These are phyloP conservation scores for Notamacropus eugenii DNA, from an alignment of 2,797 vertebrate species.

Conservation along the genomic window DNA sequence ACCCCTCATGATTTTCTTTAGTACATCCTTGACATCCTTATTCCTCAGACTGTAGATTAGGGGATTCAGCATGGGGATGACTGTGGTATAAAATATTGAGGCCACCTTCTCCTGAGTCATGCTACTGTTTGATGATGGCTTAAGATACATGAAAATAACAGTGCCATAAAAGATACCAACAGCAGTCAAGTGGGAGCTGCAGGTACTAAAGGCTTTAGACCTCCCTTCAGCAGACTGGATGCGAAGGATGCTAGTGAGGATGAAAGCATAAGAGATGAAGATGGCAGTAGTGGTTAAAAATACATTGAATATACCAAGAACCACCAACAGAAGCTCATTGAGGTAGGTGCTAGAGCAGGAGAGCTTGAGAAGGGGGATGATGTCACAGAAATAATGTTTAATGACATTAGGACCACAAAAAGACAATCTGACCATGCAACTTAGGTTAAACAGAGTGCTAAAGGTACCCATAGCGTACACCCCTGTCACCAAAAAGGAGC, in stretches of 20 bases:
- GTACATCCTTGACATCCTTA: conserved; percentile 73
- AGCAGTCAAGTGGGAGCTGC: conserved; percentile 77
- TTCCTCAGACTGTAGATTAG: conserved; percentile 78
- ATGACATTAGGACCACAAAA: conserved; percentile 72
- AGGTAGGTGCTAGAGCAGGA: conserved; percentile 59
- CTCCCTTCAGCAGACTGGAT: conserved; percentile 66
- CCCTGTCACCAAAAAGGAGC: conserved; percentile 31
- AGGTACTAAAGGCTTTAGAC: conserved; percentile 78
- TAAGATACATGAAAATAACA: conserved; percentile 75
- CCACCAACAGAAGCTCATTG: conserved; percentile 62
- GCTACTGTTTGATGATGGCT: conserved; percentile 62
- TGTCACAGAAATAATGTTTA: conserved; percentile 77
- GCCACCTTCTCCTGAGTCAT: conserved; percentile 72
- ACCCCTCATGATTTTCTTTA: conserved; percentile 35
- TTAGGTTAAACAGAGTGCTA: conserved; percentile 57
- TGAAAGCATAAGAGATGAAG: conserved; percentile 74
- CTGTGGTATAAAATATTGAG: conserved; percentile 75
- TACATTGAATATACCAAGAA: conserved; percentile 58
- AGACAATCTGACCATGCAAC: conserved; percentile 51
- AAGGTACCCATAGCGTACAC: conserved; percentile 53
- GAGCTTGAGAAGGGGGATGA: conserved; percentile 66
- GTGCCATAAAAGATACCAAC: conserved; percentile 77
- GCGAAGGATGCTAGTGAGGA: conserved; percentile 65
- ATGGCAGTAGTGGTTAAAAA: conserved; percentile 64
- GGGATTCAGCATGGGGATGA: conserved; percentile 78